Conservation (phyloP, 2,797 vertebrate species). For the Acestrorhynchus altus region DNA sequence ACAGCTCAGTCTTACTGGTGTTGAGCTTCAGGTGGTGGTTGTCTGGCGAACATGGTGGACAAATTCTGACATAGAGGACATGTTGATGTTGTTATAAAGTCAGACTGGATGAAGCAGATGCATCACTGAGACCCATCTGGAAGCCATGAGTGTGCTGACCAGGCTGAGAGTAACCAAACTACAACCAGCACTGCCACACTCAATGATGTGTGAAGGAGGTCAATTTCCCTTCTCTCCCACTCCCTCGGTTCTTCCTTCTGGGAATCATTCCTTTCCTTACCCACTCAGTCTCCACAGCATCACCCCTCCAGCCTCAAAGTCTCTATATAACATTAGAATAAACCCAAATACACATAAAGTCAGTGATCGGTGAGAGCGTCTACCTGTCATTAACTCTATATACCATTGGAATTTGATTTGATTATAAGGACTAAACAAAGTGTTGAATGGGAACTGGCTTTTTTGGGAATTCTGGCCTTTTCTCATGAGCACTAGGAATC, state of each 20-base stretch:
- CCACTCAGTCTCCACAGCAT: neutral
- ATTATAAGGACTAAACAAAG: too few relatives aligned
- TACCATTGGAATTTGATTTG: too few relatives aligned
- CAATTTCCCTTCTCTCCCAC: slow-evolving; percentile 79
- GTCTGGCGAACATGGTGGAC: too few relatives aligned
- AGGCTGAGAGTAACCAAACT: slow-evolving; percentile 63
- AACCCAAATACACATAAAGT: too few relatives aligned
- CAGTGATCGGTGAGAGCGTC: too few relatives aligned
- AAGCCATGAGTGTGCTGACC: slow-evolving; percentile 81
- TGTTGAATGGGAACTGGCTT: too few relatives aligned
- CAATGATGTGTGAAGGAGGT: slow-evolving; percentile 85
- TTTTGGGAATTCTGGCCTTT: too few relatives aligned
- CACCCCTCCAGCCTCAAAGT: neutral
- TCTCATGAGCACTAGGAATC: neutral
- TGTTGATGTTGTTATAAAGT: neutral
- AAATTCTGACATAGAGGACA: too few relatives aligned
- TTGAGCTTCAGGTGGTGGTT: too few relatives aligned
- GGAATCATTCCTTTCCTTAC: slow-evolving; percentile 48
- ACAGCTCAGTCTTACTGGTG: too few relatives aligned
- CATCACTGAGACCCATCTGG: slow-evolving; percentile 75
- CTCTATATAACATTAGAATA: too few relatives aligned
- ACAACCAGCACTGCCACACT: slow-evolving; percentile 71
- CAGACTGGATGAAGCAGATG: neutral
- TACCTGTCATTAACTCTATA: too few relatives aligned
- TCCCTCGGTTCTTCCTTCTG: slow-evolving; percentile 47